Base-by-base conservation (phyloP, 2,113 vertebrate species). In the Amazona vittata region DNA sequence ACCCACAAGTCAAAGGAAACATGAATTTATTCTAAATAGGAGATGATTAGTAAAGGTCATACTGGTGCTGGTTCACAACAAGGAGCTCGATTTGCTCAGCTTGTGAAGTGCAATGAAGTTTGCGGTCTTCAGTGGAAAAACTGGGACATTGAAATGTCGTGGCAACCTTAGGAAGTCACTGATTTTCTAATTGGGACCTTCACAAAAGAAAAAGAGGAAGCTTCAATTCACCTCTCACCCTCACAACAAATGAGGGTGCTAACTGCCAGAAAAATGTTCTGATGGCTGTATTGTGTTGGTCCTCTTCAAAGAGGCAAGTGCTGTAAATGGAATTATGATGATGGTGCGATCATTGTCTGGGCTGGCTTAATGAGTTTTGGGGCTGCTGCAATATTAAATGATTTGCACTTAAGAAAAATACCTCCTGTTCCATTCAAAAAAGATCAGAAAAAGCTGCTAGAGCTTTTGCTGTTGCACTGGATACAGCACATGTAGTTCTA, bases 271-370 rank as follows among this genome's bases (percentile, higher is more conserved):
- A 90, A 88, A 96, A 77, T 44, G 3, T 69, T 74, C 37, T 83
- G 79, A 91, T 96, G 78, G 81, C 59, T 95, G 68, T 86, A 15
- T 71, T 9, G 1, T 83, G 75, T 83, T 83, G 57, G 79, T 24
- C 57, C 46, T 95, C 79, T 90, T 69, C 50, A 37, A 49, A 70
- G 65, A 94, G 43, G 26, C 69, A 84, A 95, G 80, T 76, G 82
- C n/a, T 96, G 80, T 79, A 76, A 91, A 84, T 84, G 81, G 84
- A 95, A 77, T 95, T 93, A 94, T 88, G 82, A 12, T 96, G 93
- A 96, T 80, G 93, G 65, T 95, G 93, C 83, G 87, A 86, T 97
- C 75, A 67, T 77, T 91, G 87, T 83, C 93, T 94, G 87, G 63
- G 75, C 63, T 86, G 57, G 9, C 71, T 91, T 92, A 96, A 96